A percentile compares a stretch with the other conserved stretches of the same genome.
Evolutionary conservation across 2,888 invertebrate species (phyloP).

Genomic region (Microdon myrmicae): DNA sequence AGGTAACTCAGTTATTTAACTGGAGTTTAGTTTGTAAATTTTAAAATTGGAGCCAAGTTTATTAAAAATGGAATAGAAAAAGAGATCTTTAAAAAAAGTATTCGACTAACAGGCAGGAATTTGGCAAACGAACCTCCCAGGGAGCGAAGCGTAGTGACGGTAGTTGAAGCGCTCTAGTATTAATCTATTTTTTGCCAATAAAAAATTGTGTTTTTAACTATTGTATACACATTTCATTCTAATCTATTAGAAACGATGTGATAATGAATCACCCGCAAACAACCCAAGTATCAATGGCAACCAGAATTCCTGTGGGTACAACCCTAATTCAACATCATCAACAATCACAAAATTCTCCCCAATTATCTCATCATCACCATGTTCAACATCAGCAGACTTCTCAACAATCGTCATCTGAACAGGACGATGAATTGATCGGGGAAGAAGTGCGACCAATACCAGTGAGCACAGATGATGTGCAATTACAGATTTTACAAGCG

Average conservation of each 20-base stretch:
- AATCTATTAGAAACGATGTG: conserved; percentile 45
- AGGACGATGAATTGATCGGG: conserved; percentile 65
- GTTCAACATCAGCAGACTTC: conserved; percentile 19
- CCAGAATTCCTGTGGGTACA: conserved; percentile 42
- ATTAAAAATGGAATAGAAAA: no score
- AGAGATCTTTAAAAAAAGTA: no score
- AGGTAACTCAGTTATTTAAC: no score
- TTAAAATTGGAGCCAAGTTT: no score
- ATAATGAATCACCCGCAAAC: conserved; percentile 28
- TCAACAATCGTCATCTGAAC: conserved; percentile 50
- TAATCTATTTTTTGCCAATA: not conserved
- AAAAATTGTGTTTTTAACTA: not conserved
- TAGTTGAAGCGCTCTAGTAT: conserved; percentile 15
- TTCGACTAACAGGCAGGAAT: no score
- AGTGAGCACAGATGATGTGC: conserved; percentile 61
- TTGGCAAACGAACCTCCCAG: no score
- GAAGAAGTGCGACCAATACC: conserved; percentile 65
- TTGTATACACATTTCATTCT: conserved; percentile 27
- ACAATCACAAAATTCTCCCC: conserved; percentile 1
- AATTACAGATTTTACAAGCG: conserved; percentile 63
- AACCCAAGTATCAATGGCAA: conserved; percentile 34
- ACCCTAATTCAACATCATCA: conserved; percentile 19
- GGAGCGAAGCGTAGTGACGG: no score
- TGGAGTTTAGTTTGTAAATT: no score
- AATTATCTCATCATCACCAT: conserved; percentile 16